Base-by-base conservation (phyloP, 2,888 invertebrate genomes). In the Rotaria socialis region DNA sequence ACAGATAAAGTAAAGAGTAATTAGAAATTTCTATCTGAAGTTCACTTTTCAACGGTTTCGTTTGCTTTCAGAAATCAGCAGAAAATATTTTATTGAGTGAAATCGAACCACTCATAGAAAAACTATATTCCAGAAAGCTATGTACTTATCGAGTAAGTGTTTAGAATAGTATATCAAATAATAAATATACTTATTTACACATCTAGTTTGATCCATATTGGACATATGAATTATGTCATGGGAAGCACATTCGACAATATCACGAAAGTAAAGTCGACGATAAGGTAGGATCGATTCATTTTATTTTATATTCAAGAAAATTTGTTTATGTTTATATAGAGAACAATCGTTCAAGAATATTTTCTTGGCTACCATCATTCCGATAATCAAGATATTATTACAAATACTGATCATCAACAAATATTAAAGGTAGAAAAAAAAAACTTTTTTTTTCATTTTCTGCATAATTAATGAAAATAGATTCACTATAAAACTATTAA, bases 181-280 rank as follows among this genome's bases (percentile, higher is more conserved):
- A 50, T 1, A 14, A 50, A 11, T 50, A 50, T 50, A 35, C n/a
- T 50, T 50, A 50, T 50, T 50, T 50, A 50, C 50, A 8, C 50
- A 11, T 60, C 3, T 47, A 87, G 86, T 67, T 86, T 7, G 85
- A 85, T 56, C 58, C 84, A n/a, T 87, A 87, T 75, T 87, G 87
- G 87, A 84, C 86, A 27, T 87, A 87, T 52, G 86, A 87, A 58
- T 52, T 87, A 22, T 86, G 87, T 85, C 87, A 87, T 84, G 87
- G 87, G 19, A 50, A 35, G 11, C 75, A 75, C 52, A 84, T 87
- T 22, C 67, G 80, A 84, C 87, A 87, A 85, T 87, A 87, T 85
- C 87, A 86, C 75, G 87, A 87, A 47, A 84, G 58, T 16, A 87
- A 87, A 85, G 85, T 47, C 22, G 85, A 55, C 27, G 87, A 84